phyloP scores from a whole-genome alignment of 2,888 invertebrate genomes.

The Luperina nickerlii region DNA sequence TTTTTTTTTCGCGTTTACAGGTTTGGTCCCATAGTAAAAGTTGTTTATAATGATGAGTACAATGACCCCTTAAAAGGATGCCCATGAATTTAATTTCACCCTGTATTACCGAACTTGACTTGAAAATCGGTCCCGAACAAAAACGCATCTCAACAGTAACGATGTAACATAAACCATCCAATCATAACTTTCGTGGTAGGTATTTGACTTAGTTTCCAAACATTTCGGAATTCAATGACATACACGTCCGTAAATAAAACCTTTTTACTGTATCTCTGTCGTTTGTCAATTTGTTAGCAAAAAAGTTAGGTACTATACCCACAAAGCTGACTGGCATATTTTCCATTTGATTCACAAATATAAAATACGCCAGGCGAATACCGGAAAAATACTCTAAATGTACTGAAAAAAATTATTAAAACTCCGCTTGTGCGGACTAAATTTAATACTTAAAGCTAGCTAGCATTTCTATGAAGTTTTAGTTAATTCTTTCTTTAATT shows the following conservation, averaged over 20 bases:
- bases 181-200: neutral
- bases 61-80: too few species aligned
- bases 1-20: too few species aligned
- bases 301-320: neutral
- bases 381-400: neutral
- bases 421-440: neutral
- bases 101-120: neutral
- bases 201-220: neutral
- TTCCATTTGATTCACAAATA: neutral
- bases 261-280: slow-evolving; percentile 8
- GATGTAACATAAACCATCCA: neutral
- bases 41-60: too few species aligned
- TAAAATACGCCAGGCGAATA: slow-evolving; percentile 1
- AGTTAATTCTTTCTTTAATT: neutral
- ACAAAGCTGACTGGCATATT: neutral
- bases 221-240: slow-evolving; percentile 2
- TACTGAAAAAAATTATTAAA: slow-evolving; percentile 10
- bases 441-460: neutral
- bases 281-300: slow-evolving; percentile 6
- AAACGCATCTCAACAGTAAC: neutral
- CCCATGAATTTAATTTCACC: too few species aligned
- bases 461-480: neutral
- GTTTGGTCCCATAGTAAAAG: too few species aligned
- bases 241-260: neutral
- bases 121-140: neutral